Percentiles rank a stretch among this genome's conserved stretches.
phyloP scores from a whole-genome alignment of 2,888 invertebrate species.

The Aelia acuminata region DNA sequence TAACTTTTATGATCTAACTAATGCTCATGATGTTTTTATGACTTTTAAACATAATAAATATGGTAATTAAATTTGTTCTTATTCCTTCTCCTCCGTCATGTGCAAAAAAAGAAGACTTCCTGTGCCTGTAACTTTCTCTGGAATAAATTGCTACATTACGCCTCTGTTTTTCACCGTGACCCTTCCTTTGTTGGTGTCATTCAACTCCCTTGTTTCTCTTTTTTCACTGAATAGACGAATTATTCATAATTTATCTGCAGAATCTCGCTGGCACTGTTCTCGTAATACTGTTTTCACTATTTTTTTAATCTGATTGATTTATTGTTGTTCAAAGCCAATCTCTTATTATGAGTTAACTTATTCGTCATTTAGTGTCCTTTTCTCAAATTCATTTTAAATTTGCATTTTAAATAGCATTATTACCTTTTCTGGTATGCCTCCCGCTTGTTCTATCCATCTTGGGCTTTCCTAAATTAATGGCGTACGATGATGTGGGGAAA shows the following conservation, averaged over 20 bases:
- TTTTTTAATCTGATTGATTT: neutral
- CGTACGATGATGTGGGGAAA: too few relatives aligned
- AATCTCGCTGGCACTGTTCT: neutral
- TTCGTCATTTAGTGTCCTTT: too few relatives aligned
- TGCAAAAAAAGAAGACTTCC: neutral
- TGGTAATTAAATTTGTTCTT: too few relatives aligned
- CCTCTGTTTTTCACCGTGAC: neutral
- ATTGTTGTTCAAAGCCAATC: neutral
- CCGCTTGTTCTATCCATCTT: too few relatives aligned
- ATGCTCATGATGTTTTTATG: too few relatives aligned
- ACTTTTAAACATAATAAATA: too few relatives aligned
- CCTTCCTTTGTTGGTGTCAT: conserved; percentile 17
- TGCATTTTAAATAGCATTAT: too few relatives aligned
- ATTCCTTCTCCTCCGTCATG: neutral
- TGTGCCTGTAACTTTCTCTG: neutral
- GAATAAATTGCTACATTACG: conserved; percentile 4
- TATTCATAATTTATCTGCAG: neutral
- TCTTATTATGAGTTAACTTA: too few relatives aligned
- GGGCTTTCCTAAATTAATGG: too few relatives aligned
- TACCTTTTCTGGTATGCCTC: too few relatives aligned
- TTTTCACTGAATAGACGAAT: conserved; percentile 8
- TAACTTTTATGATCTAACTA: too few relatives aligned
- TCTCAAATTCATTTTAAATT: too few relatives aligned
- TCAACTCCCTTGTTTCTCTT: neutral
- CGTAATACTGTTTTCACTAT: neutral